Percentiles rank a stretch among this genome's conserved stretches.
Evolutionary conservation across 2,888 invertebrate species (phyloP).

Genomic region (Carterocephalus palaemon): DNA sequence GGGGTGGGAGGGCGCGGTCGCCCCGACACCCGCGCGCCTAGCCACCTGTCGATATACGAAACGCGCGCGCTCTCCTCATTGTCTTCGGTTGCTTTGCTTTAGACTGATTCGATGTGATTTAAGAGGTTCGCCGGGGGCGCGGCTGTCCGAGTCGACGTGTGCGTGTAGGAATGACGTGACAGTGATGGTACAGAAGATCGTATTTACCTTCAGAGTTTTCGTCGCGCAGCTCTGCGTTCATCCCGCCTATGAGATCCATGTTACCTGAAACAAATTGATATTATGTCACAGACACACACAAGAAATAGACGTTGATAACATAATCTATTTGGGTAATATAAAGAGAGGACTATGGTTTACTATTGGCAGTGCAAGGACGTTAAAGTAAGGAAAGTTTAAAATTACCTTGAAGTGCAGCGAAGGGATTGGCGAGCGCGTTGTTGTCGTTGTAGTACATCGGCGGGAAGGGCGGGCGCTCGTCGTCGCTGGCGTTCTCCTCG

Average conservation of each 20-base stretch:
- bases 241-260: constrained; percentile 70
- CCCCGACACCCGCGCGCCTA: constrained; percentile 74
- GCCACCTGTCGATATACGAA: constrained; percentile 45
- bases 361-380: not conserved
- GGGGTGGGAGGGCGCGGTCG: constrained; percentile 37
- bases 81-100: constrained; percentile 41
- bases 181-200: constrained; percentile 41
- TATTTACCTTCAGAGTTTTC: constrained; percentile 73
- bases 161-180: constrained; percentile 70
- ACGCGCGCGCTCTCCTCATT: constrained; percentile 62
- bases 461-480: constrained; percentile 75
- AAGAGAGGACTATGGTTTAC: constrained; percentile 33
- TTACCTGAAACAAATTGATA: constrained; percentile 57
- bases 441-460: constrained; percentile 68
- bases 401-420: constrained; percentile 68
- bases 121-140: constrained; percentile 76
- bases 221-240: constrained; percentile 66
- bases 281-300: too few species aligned
- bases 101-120: constrained; percentile 34
- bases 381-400: constrained; percentile 8
- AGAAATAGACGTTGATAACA: constrained; percentile 10
- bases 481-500: constrained; percentile 84
- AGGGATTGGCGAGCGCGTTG: constrained; percentile 70
- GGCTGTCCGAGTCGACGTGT: constrained; percentile 77
- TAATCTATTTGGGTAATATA: constrained; percentile 50